Evolutionary conservation across 2,113 vertebrate species (phyloP), one percentile per base, ranked within the genome.

Genomic region (Arothron firmamentum): DNA sequence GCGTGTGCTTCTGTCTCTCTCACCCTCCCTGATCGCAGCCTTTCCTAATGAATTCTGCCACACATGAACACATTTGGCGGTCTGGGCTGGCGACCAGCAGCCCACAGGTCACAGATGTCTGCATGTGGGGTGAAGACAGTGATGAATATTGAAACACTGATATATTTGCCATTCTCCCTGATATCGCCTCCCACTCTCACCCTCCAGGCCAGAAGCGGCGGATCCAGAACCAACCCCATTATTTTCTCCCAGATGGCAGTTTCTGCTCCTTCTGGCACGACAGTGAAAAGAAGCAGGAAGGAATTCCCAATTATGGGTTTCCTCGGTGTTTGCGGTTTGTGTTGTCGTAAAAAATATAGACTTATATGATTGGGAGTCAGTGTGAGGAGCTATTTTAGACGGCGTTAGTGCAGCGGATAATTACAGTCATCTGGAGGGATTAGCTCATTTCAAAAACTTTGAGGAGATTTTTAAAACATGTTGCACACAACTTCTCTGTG

Each of bases 41-140:
- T 70, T 54, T 38, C 58, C 72, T 65, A 70, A 75, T 60, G 67
- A 52, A 43, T 50, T 69, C 52, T 7, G 18, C 54, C 16, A 53
- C 28, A 60, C 67, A 62, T 53, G 34, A 53, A 38, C 21, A 45
- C 63, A 65, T 59, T 25, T 55, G 59, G 58, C 76, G 67, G 63
- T 45, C 38, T 59, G 79, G 74, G 72, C 73, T 54, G 45, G 51
- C 3, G 23, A 67, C 77, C 74, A 83, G 58, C 41, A 72, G 70
- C 78, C 75, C 62, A 67, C 75, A 69, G 79, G 79, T 74, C 77
- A 78, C 84, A 87, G 78, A 84, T 83, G 77, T 82, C 75, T 80
- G 56, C 52, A 56, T 53, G 80, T 46, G 56, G 65, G 65, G 67
- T 62, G 57, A 62, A 75, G 74, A 71, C 70, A 70, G 72, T 79